Base-by-base conservation (phyloP, 1,140 invertebrate species). In the Danaus melanippus region DNA sequence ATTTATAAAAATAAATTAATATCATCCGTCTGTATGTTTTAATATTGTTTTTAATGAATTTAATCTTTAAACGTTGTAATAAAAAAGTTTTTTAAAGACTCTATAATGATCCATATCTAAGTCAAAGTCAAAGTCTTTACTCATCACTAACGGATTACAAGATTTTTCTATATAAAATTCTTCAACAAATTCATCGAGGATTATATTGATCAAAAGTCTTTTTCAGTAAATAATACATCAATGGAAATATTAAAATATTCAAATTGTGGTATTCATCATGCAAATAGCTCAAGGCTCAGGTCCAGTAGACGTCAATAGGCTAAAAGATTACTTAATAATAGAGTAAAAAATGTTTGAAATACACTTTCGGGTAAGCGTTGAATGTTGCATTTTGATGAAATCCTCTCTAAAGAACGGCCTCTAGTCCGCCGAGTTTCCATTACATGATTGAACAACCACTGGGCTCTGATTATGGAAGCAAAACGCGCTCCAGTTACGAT, bases 371-470 rank as follows among this genome's bases (percentile, higher is more conserved):
- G 53, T 40, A 58, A 40, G 53, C 58, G 53, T 58, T 67, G 64
- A 64, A 67, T 62, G 62, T 56, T 64, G 66, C 64, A 71, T 69
- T 66, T 70, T 67, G 63, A 68, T 67, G 60, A 56, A 69, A 66
- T 66, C 59, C 60, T 58, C 53, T 44, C 57, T 50, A 67, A 61
- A 64, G 67, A 68, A 62, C 64, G 56, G 57, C 50, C 56, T 42
- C 32, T 44, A 40, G n/a, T 42, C 46, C 44, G 42, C 57, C 48
- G 44, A 41, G 55, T 46, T 61, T 74, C 75, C 73, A 79, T 79
- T 79, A 76, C 73, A 74, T 76, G 73, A 76, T 79, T 78, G 76
- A 66, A 69, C 61, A 52, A 46, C 50, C 49, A 64, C 50, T 46
- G 59, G 50, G 50, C 12, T 12, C 60, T 39, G 56, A 74, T 74